Conservation (phyloP, 2,888 invertebrate species). For the Lepidochrysops patricia region DNA sequence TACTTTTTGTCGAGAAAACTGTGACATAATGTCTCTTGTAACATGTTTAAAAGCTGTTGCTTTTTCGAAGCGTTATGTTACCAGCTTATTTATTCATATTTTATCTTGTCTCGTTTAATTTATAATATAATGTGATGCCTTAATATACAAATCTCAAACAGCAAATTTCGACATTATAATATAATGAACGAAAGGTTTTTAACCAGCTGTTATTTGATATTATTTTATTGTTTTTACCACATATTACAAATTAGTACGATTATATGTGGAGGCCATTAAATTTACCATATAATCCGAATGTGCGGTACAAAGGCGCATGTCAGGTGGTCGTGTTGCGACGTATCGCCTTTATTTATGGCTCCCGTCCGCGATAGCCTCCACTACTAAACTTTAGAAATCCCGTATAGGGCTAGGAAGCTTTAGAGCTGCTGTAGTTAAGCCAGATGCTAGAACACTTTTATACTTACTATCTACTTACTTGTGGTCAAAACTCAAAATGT, state of each 20-base stretch:
- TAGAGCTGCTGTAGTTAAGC: background rate
- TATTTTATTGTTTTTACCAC: too few relatives aligned
- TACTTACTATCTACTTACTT: too few relatives aligned
- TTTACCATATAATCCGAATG: conserved; percentile 18
- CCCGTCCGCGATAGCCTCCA: conserved; percentile 48
- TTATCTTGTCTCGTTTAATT: too few relatives aligned
- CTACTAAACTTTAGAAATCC: conserved; percentile 16
- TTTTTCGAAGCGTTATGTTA: background rate
- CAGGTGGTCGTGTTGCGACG: conserved; percentile 61
- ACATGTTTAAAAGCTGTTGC: background rate
- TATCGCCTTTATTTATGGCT: conserved; percentile 70
- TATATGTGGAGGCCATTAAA: background rate
- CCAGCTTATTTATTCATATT: background rate
- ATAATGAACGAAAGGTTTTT: too few relatives aligned
- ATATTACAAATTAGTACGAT: too few relatives aligned
- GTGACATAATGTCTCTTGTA: conserved; percentile 9
- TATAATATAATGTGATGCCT: too few relatives aligned
- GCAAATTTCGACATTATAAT: too few relatives aligned
- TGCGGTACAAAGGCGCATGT: conserved; percentile 51
- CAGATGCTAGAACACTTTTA: background rate
- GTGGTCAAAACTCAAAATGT: too few relatives aligned
- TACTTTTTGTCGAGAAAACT: background rate
- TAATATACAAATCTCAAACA: too few relatives aligned
- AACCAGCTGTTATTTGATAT: too few relatives aligned
- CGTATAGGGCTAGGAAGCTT: background rate